Evolutionary conservation across 2,888 invertebrate genomes (phyloP).

Genomic region (Hybos culiciformis): DNA sequence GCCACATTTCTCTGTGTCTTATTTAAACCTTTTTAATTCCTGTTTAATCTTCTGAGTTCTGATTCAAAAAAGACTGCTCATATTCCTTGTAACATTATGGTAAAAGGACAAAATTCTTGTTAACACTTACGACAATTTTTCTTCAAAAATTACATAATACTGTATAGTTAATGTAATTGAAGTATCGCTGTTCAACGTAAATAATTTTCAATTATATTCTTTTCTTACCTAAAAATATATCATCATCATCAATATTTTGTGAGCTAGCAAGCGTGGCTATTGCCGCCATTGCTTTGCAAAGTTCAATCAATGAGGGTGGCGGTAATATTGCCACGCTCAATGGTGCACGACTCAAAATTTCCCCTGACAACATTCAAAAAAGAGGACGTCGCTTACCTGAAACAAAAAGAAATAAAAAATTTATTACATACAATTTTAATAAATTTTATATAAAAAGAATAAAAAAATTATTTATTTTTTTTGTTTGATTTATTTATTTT

Average conservation of each 20-base stretch:
- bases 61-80: too few relatives aligned
- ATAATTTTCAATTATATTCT: too few relatives aligned
- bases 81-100: too few relatives aligned
- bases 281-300: conserved; percentile 19
- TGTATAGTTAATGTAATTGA: too few relatives aligned
- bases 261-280: conserved; percentile 18
- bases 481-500: background rate
- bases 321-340: conserved; percentile 19
- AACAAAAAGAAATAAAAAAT: conserved; percentile 9
- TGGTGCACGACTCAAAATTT: conserved; percentile 18
- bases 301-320: conserved; percentile 19
- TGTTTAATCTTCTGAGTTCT: too few relatives aligned
- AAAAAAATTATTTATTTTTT: background rate
- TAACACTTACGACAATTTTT: too few relatives aligned
- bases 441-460: background rate
- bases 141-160: too few relatives aligned
- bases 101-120: too few relatives aligned
- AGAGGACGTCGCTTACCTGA: conserved; percentile 16
- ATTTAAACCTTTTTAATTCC: too few relatives aligned
- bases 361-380: conserved; percentile 20
- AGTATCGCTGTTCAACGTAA: too few relatives aligned
- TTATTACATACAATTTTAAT: background rate
- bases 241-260: conserved; percentile 20
- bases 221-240: conserved; percentile 19
- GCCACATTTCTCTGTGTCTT: too few relatives aligned